Conservation (phyloP, 2,113 vertebrate species). For the Panthera leo region DNA sequence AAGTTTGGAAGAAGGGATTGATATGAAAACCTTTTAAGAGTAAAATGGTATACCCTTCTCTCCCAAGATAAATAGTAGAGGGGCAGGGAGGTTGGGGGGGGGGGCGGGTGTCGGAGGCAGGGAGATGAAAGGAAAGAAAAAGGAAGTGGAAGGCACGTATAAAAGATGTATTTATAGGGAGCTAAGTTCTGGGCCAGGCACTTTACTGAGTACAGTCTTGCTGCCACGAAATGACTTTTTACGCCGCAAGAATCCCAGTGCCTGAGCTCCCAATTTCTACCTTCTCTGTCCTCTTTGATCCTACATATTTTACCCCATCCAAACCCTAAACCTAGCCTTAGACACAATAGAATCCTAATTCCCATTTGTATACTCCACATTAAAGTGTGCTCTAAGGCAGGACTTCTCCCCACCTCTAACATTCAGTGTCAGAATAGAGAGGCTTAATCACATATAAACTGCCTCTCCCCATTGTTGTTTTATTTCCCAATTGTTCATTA, state of each 20-base stretch:
- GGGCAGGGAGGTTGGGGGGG: not conserved
- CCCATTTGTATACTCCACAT: accelerated
- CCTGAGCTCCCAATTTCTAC: not conserved
- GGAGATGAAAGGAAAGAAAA: not conserved
- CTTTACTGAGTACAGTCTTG: not conserved
- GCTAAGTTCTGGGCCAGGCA: not conserved
- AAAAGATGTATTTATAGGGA: not conserved
- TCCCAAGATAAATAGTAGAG: not conserved
- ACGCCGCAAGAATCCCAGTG: not conserved
- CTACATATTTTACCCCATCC: not conserved
- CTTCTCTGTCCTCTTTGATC: not conserved
- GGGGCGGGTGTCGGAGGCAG: accelerated
- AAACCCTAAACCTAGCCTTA: not conserved
- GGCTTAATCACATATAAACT: not conserved
- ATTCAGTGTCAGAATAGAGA: not conserved
- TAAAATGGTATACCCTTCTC: not conserved
- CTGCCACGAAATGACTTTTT: not conserved
- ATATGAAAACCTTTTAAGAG: not conserved
- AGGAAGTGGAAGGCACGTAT: not conserved
- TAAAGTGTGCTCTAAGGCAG: not conserved
- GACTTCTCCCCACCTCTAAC: not conserved
- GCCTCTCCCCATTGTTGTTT: not conserved
- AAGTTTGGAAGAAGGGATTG: not conserved
- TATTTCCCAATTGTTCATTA: not conserved
- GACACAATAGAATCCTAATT: not conserved